Percentiles rank a stretch among this genome's conserved stretches.
Conservation (phyloP, 2,113 vertebrate species). For the Neotoma lepida region DNA sequence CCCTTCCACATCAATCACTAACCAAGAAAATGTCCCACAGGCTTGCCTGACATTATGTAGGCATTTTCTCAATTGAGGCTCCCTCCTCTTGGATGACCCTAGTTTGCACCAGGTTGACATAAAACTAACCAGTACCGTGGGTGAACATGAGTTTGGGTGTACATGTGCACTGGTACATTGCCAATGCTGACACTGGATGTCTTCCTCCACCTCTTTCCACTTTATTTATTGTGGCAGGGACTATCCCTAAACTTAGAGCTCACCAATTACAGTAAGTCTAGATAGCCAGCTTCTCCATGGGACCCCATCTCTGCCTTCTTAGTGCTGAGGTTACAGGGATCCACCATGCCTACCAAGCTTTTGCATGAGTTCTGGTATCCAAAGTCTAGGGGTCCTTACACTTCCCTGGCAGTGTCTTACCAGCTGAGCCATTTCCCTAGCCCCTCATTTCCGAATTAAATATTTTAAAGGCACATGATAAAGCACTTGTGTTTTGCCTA, state of each 20-base stretch:
- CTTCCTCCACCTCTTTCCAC: background rate
- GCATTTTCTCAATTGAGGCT: background rate
- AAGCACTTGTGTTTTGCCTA: conserved; percentile 3
- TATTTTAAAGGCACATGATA: conserved; percentile 39
- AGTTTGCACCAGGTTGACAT: background rate
- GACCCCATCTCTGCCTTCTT: background rate
- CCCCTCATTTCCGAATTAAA: background rate
- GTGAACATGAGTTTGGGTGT: background rate
- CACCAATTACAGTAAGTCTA: background rate
- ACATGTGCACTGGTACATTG: background rate
- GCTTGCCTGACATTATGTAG: background rate
- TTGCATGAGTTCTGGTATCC: background rate
- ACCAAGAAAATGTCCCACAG: background rate
- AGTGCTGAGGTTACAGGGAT: background rate
- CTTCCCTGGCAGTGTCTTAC: background rate
- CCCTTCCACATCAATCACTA: background rate
- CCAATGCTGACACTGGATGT: background rate
- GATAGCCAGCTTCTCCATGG: background rate
- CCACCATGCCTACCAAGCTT: background rate
- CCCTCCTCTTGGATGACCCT: background rate
- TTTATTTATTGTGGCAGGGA: background rate
- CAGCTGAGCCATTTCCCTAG: background rate
- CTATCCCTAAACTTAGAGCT: background rate
- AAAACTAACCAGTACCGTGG: background rate
- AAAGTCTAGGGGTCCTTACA: too few species aligned